Conservation (phyloP, 2,113 vertebrate genomes). For the Stegastes partitus region DNA sequence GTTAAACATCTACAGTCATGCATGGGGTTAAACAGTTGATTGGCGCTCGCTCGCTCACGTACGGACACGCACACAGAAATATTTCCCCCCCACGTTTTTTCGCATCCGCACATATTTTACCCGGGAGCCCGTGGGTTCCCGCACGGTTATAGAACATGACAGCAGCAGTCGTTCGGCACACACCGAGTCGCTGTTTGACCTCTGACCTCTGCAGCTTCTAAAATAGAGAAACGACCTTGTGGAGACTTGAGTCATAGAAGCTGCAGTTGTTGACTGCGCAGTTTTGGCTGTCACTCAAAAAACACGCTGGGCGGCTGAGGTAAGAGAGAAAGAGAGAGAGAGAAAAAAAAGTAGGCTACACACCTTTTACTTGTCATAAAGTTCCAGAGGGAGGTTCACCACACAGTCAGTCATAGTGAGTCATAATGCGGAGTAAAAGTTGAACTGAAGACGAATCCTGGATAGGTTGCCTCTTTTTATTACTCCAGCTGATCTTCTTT, state of each 20-base stretch:
- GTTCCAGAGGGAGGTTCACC: conserved; percentile 10
- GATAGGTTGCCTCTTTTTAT: neutral
- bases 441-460: neutral
- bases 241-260: conserved; percentile 38
- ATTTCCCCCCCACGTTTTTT: conserved; percentile 14
- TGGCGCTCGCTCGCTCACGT: neutral
- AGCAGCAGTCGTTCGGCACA: conserved; percentile 46
- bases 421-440: neutral
- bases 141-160: conserved; percentile 46
- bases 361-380: neutral
- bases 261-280: conserved; percentile 62
- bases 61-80: neutral
- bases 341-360: neutral
- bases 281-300: conserved; percentile 48
- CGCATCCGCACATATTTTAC: neutral
- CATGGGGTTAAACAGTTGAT: no score
- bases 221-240: conserved; percentile 74
- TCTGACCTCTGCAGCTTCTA: conserved; percentile 72
- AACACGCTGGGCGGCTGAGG: neutral
- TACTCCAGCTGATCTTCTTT: conserved; percentile 14
- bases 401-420: neutral
- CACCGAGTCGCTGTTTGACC: conserved; percentile 35
- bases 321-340: neutral
- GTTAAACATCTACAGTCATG: no score
- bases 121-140: neutral